Base-by-base conservation (phyloP, 35 echinoderm and acorn worm genomes). In the Anneissia japonica region DNA sequence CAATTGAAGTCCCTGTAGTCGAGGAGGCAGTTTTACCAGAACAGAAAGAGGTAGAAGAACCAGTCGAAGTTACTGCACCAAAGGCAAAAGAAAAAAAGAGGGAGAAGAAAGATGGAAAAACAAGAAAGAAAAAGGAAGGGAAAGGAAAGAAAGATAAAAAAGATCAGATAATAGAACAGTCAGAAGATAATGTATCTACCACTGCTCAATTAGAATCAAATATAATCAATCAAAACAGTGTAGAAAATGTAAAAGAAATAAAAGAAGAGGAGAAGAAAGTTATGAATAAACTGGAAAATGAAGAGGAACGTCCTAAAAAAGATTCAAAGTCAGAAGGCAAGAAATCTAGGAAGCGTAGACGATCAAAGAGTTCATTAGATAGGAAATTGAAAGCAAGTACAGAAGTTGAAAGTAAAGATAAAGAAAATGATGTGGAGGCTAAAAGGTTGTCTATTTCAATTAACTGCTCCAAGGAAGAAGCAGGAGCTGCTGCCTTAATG, bases 51-150 rank as follows among this genome's bases (percentile, higher is more conserved):
- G 75, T 74, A 39, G 79, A 87, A 0, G 73, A 41, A 78, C 85
- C 34, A 39, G 83, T 79, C 46, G 83, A 90, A 34, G 82, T 41
- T 21, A 51, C 46, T 5, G 41, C 76, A 30, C 38, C 81, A 34
- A 84, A 91, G 77, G 77, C 46, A 81, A 86, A 77, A 84, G 30
- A 85, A 85, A 74, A 90, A 55, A 46, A 86, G 41, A 80, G 33
- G 38, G 75, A 74, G 32, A 46, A 41, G 37, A 92, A 85, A 45
- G 85, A 73, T 80, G 74, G 86, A 35, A 92, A 85, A 31, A 30
- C 37, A 33, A 82, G 31, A 55, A 84, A 64, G 73, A 91, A 31
- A 35, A 38, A 75, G 78, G 75, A 81, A 85, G 76, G 77, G 35
- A 81, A 93, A 85, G 72, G 17, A 21, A 38, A 79, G 19, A 81